phyloP scores from a whole-genome alignment of 1,140 invertebrate genomes.

The Stratiolaelaps scimitus region DNA sequence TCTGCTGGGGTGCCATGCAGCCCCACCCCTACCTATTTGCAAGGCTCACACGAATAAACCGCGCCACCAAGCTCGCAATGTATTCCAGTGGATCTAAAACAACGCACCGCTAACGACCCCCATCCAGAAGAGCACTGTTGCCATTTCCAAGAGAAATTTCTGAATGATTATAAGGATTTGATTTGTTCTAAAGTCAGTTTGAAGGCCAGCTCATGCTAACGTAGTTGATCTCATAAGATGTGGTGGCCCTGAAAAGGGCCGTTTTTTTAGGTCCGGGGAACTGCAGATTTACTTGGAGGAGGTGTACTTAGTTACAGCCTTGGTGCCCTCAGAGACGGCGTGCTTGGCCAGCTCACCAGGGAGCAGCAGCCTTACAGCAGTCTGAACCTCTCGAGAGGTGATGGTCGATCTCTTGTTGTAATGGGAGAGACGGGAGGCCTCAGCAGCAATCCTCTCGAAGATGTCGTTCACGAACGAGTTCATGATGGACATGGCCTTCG shows the following conservation, averaged over 20 bases:
- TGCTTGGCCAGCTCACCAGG: constrained; percentile 43
- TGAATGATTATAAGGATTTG: no score
- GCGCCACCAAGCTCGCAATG: no score
- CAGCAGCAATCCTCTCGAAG: constrained; percentile 41
- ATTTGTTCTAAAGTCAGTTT: no score
- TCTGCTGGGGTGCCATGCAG: neutral
- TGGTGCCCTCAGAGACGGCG: constrained; percentile 46
- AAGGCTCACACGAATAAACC: no score
- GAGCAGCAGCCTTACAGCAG: constrained; percentile 41
- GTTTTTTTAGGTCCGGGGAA: constrained; percentile 1
- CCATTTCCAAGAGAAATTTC: no score
- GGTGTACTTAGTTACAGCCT: constrained; percentile 45
- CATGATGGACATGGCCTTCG: constrained; percentile 44
- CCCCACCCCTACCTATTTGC: no score
- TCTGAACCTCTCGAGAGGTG: constrained; percentile 43
- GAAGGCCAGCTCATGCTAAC: no score
- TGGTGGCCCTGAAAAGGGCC: constrained; percentile 28
- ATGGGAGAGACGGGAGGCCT: constrained; percentile 39
- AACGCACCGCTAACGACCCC: no score
- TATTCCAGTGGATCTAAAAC: no score
- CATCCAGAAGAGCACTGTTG: no score
- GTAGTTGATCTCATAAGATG: neutral
- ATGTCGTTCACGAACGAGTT: constrained; percentile 45
- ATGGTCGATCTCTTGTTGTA: constrained; percentile 41
- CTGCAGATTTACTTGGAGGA: constrained; percentile 42